Conservation (phyloP, 2,888 invertebrate genomes). For the Crocallis elinguaria region DNA sequence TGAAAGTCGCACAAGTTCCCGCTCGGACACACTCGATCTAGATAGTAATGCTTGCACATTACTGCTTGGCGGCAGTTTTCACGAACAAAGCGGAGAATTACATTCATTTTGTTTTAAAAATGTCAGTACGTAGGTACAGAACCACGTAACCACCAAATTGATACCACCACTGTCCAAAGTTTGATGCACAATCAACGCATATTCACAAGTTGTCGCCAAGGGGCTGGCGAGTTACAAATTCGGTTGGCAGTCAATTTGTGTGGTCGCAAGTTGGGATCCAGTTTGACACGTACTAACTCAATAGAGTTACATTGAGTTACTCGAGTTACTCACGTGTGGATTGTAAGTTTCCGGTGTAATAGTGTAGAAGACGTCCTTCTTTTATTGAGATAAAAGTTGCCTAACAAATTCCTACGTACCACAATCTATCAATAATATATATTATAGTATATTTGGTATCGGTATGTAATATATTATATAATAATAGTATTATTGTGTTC, state of each 20-base stretch:
- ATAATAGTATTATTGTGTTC: too few relatives aligned
- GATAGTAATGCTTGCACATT: too few relatives aligned
- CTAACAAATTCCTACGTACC: background rate
- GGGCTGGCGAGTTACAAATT: constrained; percentile 63
- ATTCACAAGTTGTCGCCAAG: constrained; percentile 63
- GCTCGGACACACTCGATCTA: too few relatives aligned
- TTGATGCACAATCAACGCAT: constrained; percentile 69
- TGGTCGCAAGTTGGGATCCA: constrained; percentile 59
- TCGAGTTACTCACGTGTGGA: constrained; percentile 12
- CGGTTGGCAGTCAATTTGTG: constrained; percentile 54
- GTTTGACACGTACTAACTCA: constrained; percentile 69
- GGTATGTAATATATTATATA: too few relatives aligned
- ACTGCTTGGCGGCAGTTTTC: too few relatives aligned
- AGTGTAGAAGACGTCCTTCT: background rate
- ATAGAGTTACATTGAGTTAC: constrained; percentile 45
- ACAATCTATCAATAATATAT: background rate
- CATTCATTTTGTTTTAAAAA: too few relatives aligned
- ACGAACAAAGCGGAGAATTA: too few relatives aligned
- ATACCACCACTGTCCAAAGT: constrained; percentile 31
- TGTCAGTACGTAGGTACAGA: background rate
- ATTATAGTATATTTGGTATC: background rate
- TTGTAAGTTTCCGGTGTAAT: constrained; percentile 9
- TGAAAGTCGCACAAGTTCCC: too few relatives aligned
- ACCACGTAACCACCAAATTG: constrained; percentile 30
- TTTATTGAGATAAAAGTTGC: background rate